phyloP scores from a whole-genome alignment of 2,113 vertebrate species.

The Callithrix jacchus region DNA sequence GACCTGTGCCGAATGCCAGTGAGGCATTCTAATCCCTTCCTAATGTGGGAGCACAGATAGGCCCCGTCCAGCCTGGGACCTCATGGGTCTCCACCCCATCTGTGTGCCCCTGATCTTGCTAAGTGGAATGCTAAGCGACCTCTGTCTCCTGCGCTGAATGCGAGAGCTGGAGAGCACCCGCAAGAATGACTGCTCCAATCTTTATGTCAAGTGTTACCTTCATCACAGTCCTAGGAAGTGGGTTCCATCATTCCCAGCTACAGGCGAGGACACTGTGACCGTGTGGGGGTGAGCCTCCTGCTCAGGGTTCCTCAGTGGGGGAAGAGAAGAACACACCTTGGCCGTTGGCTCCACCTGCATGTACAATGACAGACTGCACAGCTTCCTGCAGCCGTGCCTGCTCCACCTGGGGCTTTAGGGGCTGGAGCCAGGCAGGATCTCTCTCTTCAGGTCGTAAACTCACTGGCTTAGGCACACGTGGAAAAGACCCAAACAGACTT shows the following conservation, averaged over 20 bases:
- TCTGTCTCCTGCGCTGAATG: not conserved
- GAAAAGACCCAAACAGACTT: not conserved
- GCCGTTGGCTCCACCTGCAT: not conserved
- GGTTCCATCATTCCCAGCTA: fast-evolving
- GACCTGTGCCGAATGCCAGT: not conserved
- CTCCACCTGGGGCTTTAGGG: not conserved
- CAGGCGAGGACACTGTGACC: fast-evolving
- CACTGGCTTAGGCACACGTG: not conserved
- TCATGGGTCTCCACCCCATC: fast-evolving
- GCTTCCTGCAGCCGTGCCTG: not conserved
- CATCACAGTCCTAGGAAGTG: fast-evolving
- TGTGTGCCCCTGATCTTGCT: not conserved
- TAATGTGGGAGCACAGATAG: not conserved
- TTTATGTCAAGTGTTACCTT: not conserved
- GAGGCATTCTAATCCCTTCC: not conserved
- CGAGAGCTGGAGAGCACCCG: no score
- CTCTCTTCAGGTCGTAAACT: not conserved
- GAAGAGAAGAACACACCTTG: not conserved
- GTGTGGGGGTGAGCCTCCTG: not conserved
- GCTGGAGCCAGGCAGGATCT: not conserved
- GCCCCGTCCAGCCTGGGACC: not conserved
- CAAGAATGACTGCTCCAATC: fast-evolving
- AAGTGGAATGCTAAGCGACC: not conserved
- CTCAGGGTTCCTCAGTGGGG: not conserved
- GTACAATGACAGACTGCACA: not conserved